Percentiles rank a stretch among this genome's conserved stretches.
Evolutionary conservation across 1,140 invertebrate genomes (phyloP).

Genomic region (Pseudomyrmex cubaensis): DNA sequence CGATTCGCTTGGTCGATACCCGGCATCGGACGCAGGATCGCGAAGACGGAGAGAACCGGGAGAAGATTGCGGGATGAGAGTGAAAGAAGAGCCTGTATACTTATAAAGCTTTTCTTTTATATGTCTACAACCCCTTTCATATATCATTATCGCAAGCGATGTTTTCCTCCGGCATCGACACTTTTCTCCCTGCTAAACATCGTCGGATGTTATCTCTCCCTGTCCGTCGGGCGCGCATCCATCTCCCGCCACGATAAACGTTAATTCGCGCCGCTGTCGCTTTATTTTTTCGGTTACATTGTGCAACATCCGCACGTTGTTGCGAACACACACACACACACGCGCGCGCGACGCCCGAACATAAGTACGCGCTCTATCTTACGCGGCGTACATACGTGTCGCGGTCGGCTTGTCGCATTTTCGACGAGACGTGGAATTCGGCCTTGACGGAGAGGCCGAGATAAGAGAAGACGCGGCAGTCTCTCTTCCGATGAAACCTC

Average conservation of each 20-base stretch:
- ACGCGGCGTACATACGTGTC: conserved; percentile 8
- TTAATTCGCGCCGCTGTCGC: conserved; percentile 12
- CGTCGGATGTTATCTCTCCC: conserved; percentile 7
- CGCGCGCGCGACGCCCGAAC: no score
- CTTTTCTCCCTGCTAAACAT: conserved; percentile 6
- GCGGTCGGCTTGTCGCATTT: conserved; percentile 23
- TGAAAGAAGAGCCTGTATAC: conserved; percentile 45
- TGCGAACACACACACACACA: no score
- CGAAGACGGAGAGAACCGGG: background rate
- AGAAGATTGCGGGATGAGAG: background rate
- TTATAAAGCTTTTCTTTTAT: background rate
- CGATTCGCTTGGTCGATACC: conserved; percentile 54
- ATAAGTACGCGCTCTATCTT: conserved; percentile 19
- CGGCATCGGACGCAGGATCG: background rate
- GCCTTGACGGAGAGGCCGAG: conserved; percentile 36
- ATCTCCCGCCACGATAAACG: conserved; percentile 5
- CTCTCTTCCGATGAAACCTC: conserved; percentile 16
- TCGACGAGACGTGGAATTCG: conserved; percentile 45
- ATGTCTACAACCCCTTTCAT: background rate
- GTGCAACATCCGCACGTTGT: conserved; percentile 3
- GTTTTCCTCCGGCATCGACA: background rate
- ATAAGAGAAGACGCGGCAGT: background rate
- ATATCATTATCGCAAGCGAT: background rate
- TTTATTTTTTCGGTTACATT: conserved; percentile 20
- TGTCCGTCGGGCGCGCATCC: conserved; percentile 11